Base-by-base conservation (phyloP, 2,888 invertebrate genomes). In the Dromius quadrimaculatus region DNA sequence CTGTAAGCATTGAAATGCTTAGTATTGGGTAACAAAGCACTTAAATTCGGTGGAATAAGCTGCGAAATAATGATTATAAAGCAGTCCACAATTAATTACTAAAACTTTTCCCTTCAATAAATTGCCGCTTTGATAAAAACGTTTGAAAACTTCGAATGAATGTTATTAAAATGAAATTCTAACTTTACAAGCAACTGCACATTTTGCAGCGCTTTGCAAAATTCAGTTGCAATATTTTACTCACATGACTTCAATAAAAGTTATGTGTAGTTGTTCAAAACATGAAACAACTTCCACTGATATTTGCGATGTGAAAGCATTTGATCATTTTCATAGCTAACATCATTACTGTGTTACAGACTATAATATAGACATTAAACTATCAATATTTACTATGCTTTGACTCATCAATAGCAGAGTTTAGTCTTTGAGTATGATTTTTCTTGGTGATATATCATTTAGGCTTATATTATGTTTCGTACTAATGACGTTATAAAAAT, bases 401-500 rank as follows among this genome's bases (percentile, higher is more conserved):
- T n/a, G n/a, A n/a, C n/a, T n/a, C n/a, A n/a, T n/a, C 28, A 28
- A 28, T 3, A 28, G 8, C 28, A 28, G 8, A 28, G 28, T 8
- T 8, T 28, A 28, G 28, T 28, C 28, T 28, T 28, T 38, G 38
- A 11, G 38, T 36, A 36, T 38, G 59, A 20, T 36, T 59, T 59
- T 45, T 36, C 28, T 59, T 19, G 17, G 59, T 36, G 36, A 54
- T 54, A 54, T 19, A 54, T 54, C 47, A 64, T 64, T 64, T 32
- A 34, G 19, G 28, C 19, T 47, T 64, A 43, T 64, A 45, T 47
- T 54, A 65, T 64, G 38, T 11, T 47, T 9, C 15, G 47, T 47
- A 47, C 45, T 64, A 47, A 28, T 64, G 34, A 23, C 64, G 32
- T 47, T 65, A 65, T 54, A 54, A 65, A 65, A 54, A 65, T 65